Evolutionary conservation across 2,797 vertebrate species (phyloP), one percentile per base, ranked within the genome.

Genomic region (Ambastaia sidthimunki): DNA sequence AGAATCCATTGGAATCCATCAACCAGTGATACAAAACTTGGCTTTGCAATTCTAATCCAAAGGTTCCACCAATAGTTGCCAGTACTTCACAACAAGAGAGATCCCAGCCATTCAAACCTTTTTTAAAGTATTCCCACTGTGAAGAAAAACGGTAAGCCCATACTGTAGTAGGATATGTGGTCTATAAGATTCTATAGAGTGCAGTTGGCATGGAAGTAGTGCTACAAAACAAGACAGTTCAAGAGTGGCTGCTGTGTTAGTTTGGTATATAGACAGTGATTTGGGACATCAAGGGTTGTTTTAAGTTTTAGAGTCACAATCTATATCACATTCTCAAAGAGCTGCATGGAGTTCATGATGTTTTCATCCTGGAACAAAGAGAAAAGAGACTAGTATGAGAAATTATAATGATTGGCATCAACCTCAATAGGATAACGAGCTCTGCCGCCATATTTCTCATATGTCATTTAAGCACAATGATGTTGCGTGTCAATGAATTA

Each of bases 321-420:
- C 86, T 95, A 97, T 85, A 98, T 96, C 71, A 95, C 93, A 0
- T 97, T 97, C 89, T 98, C 96, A 73, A 99, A 98, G 77, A 99
- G 94, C 89, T 96, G 96, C 97, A 99, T 98, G 90, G 97, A 98
- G 88, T 90, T 97, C 96, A 98, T 97, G 91, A 99, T 98, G 91
- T 96, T 96, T 87, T 97, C 93, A 0, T 98, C 97, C 97, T 98
- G 73, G 25, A 78, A 76, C 18, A 28, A 5, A 50, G 9, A 79
- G 31, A 44, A 3, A 63, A 12, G 3, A 60, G 28, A 28, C 4
- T 23, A 4, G 44, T 19, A 34, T 28, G 23, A 60, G 3, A 0
- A 3, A 13, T 76, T 37, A 3, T 7, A 18, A 16, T 48, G 3
- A 25, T 7, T 28, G 7, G 9, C 37, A 13, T 60, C n/a, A 73